Percentiles rank a stretch among this genome's conserved stretches.
Conservation (phyloP, 1,140 invertebrate genomes). For the Drusus annulatus region DNA sequence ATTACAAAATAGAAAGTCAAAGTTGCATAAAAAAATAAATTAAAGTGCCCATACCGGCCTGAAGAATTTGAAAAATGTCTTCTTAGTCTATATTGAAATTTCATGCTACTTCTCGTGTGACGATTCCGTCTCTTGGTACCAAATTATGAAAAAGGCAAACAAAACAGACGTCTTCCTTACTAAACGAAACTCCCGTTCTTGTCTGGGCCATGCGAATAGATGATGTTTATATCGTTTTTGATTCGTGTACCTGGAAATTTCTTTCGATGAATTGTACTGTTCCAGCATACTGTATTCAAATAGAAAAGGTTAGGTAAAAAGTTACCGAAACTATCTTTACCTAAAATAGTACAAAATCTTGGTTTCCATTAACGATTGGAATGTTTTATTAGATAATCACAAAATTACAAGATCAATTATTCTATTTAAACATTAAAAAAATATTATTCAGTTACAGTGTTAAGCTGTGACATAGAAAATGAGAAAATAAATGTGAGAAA, state of each 20-base stretch:
- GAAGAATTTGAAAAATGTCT: conserved; percentile 49
- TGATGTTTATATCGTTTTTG: too few relatives aligned
- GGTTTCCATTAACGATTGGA: conserved; percentile 4
- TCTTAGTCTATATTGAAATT: conserved; percentile 50
- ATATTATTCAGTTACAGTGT: too few relatives aligned
- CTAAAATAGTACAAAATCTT: conserved; percentile 13
- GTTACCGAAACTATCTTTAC: neutral
- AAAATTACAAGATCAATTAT: too few relatives aligned
- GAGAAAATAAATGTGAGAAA: too few relatives aligned
- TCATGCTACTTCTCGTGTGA: too few relatives aligned
- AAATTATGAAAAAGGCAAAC: neutral
- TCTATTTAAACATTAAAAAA: too few relatives aligned
- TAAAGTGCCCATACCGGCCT: neutral
- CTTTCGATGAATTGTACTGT: neutral
- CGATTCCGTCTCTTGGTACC: too few relatives aligned
- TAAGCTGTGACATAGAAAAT: too few relatives aligned
- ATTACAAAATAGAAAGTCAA: too few relatives aligned
- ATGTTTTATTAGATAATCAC: neutral
- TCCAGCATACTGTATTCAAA: neutral
- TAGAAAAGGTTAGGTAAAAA: neutral
- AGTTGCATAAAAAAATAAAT: neutral
- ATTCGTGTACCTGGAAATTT: neutral
- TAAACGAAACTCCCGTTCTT: too few relatives aligned
- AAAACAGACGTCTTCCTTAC: neutral
- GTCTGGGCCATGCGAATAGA: too few relatives aligned